These are phyloP conservation scores for Cataglyphis altisquamis DNA, from an alignment of 2,888 invertebrate species.

Conservation along the genomic window DNA sequence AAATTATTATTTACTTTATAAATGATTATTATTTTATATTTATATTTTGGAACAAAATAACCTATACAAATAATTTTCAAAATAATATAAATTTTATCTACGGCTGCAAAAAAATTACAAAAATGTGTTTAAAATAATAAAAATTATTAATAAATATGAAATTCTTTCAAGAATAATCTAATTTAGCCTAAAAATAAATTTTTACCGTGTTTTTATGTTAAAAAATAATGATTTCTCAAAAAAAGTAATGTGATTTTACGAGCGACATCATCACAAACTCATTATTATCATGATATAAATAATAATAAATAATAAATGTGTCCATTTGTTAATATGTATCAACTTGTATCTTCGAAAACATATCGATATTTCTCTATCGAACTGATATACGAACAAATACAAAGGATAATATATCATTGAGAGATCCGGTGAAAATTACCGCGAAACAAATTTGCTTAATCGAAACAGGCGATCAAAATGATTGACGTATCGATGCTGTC, in stretches of 20 bases:
- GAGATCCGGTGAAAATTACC: not conserved
- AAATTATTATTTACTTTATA: not conserved
- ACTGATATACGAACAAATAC: not conserved
- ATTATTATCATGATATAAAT: not conserved
- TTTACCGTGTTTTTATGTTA: not conserved
- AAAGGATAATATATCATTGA: not conserved
- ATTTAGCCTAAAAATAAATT: not conserved
- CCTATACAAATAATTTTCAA: not conserved
- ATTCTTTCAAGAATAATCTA: not conserved
- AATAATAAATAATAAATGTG: slow-evolving; percentile 13
- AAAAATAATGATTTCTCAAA: not conserved
- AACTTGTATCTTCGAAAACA: not conserved
- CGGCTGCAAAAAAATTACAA: not conserved
- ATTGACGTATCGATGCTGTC: not conserved
- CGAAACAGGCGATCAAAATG: not conserved
- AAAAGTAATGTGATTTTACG: not conserved
- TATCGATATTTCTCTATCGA: not conserved
- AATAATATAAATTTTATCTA: not conserved
- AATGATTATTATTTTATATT: not conserved
- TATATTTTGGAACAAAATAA: not conserved
- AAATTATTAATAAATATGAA: not conserved
- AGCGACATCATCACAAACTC: not conserved
- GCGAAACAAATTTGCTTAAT: slow-evolving; percentile 27
- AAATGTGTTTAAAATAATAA: not conserved
- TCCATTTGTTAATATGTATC: not conserved